Conservation (phyloP, 2,113 vertebrate species). For the Phrynocephalus versicolor region DNA sequence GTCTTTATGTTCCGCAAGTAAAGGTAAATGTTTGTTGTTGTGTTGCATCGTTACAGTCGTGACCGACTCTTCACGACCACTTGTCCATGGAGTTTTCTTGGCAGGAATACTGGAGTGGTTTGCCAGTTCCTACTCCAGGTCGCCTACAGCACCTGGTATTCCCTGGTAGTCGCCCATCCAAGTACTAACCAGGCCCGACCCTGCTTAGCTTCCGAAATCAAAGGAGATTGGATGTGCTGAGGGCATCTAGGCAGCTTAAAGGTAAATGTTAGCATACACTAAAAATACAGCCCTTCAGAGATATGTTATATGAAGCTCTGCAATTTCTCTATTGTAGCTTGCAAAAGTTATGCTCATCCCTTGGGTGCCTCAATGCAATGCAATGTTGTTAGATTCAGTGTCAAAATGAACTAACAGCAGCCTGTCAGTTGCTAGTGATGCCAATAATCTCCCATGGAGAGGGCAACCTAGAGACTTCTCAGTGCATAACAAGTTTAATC, state of each 20-base stretch:
- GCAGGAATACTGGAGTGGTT: too few species aligned
- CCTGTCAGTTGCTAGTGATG: not conserved
- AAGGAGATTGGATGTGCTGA: too few species aligned
- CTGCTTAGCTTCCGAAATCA: too few species aligned
- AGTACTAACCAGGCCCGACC: too few species aligned
- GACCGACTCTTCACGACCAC: too few species aligned
- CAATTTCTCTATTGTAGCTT: conserved; percentile 17
- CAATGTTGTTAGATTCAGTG: conserved; percentile 9
- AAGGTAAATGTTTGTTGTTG: too few species aligned
- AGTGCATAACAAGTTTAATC: conserved; percentile 2
- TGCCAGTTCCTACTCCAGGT: too few species aligned
- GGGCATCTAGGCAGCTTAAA: too few species aligned
- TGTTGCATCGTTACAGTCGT: too few species aligned
- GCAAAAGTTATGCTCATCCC: not conserved
- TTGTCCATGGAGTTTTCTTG: too few species aligned
- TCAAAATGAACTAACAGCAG: conserved; percentile 44
- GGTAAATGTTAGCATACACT: not conserved
- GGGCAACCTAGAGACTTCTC: not conserved
- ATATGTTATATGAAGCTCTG: conserved; percentile 39
- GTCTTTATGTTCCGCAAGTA: not conserved
- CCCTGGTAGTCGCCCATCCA: too few species aligned
- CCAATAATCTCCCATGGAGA: conserved; percentile 30
- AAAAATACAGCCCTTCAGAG: conserved; percentile 32
- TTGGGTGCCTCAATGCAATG: not conserved
- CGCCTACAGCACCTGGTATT: too few species aligned